These are phyloP conservation scores for Crocidura indochinensis DNA, from an alignment of 2,797 vertebrate species.

Conservation along the genomic window DNA sequence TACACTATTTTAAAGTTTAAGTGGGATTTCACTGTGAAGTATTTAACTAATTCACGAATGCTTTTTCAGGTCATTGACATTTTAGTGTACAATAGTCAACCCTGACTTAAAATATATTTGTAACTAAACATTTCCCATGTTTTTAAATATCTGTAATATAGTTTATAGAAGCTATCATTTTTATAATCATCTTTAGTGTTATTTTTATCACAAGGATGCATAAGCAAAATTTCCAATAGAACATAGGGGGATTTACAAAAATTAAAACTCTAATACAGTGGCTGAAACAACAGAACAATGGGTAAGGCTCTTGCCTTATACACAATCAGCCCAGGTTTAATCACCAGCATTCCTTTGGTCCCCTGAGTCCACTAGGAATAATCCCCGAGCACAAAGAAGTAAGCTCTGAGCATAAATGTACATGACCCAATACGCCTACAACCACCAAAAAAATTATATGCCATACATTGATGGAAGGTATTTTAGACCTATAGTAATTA, in stretches of 20 bases:
- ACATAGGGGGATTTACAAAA: background rate
- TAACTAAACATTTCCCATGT: background rate
- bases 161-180: background rate
- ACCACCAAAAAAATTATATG: background rate
- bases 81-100: slow-evolving; percentile 35
- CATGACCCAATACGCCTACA: too few relatives aligned
- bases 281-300: too few relatives aligned
- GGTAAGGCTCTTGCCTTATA: too few relatives aligned
- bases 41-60: slow-evolving; percentile 28
- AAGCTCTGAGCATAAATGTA: too few relatives aligned
- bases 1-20: background rate
- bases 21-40: slow-evolving; percentile 2
- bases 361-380: too few relatives aligned
- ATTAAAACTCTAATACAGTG: background rate
- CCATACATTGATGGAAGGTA: background rate
- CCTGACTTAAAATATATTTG: slow-evolving; percentile 1
- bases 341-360: too few relatives aligned
- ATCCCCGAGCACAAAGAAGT: too few relatives aligned
- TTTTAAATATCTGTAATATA: slow-evolving; percentile 22
- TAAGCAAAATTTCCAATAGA: background rate
- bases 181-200: background rate
- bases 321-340: too few relatives aligned
- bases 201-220: background rate
- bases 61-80: background rate
- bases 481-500: background rate